Evolutionary conservation across 2,888 invertebrate species (phyloP), one percentile per base, ranked within the genome.

Genomic region (Ryuthela nishihirai): DNA sequence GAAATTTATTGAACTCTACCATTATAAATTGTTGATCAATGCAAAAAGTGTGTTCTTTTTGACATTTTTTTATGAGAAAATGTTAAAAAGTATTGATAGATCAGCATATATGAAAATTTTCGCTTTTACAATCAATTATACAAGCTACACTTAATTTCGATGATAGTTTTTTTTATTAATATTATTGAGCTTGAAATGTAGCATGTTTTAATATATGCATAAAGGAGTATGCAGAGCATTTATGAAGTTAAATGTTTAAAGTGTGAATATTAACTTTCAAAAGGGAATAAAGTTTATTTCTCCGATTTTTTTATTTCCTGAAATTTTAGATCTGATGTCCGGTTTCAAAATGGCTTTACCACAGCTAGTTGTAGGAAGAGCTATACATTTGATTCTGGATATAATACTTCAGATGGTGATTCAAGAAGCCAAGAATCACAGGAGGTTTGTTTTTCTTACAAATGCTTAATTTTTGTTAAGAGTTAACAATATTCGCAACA

Each of bases 321-420:
- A 21, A 7, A 35, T 32, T 15, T 10, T 34, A 64, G 64, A 17
- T 64, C 62, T 48, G 66, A 54, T 44, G 43, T 43, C 12, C 50
- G 67, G 34, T 44, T 58, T 34, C 52, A 54, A 18, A 67, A 66
- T 52, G 65, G 65, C 10, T 58, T 66, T 48, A 24, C 55, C 10
- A 41, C 48, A n/a, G 67, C 68, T 47, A 61, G 76, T 70, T 76
- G 78, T 64, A 80, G 81, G 68, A 82, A 82, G 65, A 75, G 83
- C 59, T 87, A 88, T 74, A 88, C 88, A 49, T 84, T 88, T 18
- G 92, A 93, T 73, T 90, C 90, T 63, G 91, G 91, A 0, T 92
- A 91, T 75, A 88, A 87, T 74, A 91, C 90, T 6, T 84, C 85
- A 68, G 91, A 91, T 74, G 85, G 86, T 0, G 78, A 85, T 38